Base-by-base conservation (phyloP, 2,888 invertebrate genomes). In the Gerris lacustris region DNA sequence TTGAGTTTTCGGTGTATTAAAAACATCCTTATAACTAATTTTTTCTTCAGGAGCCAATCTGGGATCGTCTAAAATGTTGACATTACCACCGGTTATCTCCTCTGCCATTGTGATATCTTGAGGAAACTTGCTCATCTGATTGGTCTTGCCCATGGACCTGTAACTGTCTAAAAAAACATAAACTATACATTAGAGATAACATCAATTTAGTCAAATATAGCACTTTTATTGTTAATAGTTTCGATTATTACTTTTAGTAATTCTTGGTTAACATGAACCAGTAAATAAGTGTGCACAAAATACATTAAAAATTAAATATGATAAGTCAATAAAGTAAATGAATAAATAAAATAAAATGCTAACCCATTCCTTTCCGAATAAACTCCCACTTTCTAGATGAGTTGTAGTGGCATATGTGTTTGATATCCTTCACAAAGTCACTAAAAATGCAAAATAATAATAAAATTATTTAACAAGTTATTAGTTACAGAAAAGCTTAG, bases 341-440 rank as follows among this genome's bases (percentile, higher is more conserved):
- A 55, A 55, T 11, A 4, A 55, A 55, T 9, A 11, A 55, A 55
- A 66, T 15, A 55, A 66, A 66, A 73, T 68, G 83, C 87, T 84
- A 84, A 93, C 92, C 88, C 78, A 90, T 83, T 77, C 92, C 92
- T 81, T 90, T 90, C 77, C 84, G 88, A 76, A 92, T 91, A 78
- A 92, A 92, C 76, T 92, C 91, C 81, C 85, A 83, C 81, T 92
- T 92, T 75, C 86, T 86, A 47, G 84, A 84, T 79, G 91, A 91
- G 77, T 91, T 87, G 80, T 91, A 93, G 71, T 88, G 88, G 78
- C 85, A 88, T 76, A 93, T 91, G 73, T 85, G 82, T 76, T 87
- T 87, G 67, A 84, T 80, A 78, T 87, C 89, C 78, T 86, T 87
- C 63, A 92, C 88, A 82, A 86, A 90, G 82, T 92, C 91, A 82